These are phyloP conservation scores for Valencia hispanica DNA, from an alignment of 2,797 vertebrate species.

Conservation along the genomic window DNA sequence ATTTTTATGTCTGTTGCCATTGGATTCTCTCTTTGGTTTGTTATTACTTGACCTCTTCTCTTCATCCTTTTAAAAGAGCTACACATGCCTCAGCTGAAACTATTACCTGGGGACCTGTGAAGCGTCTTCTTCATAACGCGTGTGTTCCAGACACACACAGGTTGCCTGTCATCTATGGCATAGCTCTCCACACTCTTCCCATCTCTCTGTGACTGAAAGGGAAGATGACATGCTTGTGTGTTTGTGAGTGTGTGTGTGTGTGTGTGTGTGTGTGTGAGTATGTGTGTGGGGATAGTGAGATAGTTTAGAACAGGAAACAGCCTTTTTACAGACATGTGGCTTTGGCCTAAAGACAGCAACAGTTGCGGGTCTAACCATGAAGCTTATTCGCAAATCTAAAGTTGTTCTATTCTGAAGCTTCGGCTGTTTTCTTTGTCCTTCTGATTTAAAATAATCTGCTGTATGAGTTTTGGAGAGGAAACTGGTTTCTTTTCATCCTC, in stretches of 20 bases:
- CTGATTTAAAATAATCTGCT: neutral
- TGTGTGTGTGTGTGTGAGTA: neutral
- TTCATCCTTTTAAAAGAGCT: neutral
- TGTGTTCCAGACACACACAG: neutral
- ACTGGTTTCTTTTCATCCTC: neutral
- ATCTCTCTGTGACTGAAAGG: neutral
- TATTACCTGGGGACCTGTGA: neutral
- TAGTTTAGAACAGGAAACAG: neutral
- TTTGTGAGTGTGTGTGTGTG: neutral
- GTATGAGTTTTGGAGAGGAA: neutral
- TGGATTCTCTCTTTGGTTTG: neutral
- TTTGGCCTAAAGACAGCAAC: neutral
- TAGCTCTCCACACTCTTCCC: neutral
- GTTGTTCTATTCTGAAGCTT: too few relatives aligned
- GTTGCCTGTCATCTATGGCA: neutral
- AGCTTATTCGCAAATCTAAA: neutral
- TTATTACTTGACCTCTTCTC: neutral
- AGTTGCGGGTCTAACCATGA: neutral
- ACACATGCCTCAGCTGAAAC: neutral
- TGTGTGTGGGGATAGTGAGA: neutral
- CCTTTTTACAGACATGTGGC: neutral
- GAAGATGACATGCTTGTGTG: neutral
- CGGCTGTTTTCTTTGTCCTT: neutral
- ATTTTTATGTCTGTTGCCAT: neutral
- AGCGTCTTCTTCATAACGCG: neutral